phyloP scores from a whole-genome alignment of 2,113 vertebrate species.

The Vulpes ferrilata region DNA sequence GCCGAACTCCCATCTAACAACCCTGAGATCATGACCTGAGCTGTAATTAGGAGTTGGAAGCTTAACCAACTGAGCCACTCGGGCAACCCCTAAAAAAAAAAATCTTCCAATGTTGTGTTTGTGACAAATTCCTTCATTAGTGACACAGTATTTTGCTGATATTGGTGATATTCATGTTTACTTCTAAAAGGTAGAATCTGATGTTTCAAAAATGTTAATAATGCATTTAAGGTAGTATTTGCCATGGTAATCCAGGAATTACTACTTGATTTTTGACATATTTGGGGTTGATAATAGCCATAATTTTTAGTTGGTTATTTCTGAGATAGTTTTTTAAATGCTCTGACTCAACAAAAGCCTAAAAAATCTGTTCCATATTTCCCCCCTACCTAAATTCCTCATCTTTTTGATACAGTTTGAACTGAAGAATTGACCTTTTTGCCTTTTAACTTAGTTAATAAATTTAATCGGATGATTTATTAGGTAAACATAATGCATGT shows the following conservation, averaged over 20 bases:
- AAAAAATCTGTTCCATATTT: slow-evolving; percentile 25
- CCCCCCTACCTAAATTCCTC: neutral
- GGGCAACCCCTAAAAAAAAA: slow-evolving; percentile 9
- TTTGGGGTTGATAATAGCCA: neutral
- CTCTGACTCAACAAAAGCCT: neutral
- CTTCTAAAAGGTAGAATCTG: neutral
- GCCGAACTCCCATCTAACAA: neutral
- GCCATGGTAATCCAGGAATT: neutral
- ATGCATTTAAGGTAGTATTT: slow-evolving; percentile 44
- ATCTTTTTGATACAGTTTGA: slow-evolving; percentile 9
- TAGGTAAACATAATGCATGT: neutral
- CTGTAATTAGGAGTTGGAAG: neutral
- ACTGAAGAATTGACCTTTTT: slow-evolving; percentile 20
- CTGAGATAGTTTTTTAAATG: slow-evolving; percentile 1
- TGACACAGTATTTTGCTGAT: neutral
- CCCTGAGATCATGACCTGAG: neutral
- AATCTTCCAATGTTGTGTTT: neutral
- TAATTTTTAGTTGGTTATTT: slow-evolving; percentile 23
- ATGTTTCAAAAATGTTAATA: slow-evolving; percentile 45
- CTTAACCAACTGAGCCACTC: neutral
- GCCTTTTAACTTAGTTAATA: slow-evolving; percentile 33
- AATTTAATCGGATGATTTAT: slow-evolving; percentile 7
- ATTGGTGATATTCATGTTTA: slow-evolving; percentile 3
- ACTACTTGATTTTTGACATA: neutral
- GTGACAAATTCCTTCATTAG: slow-evolving; percentile 31